Base-by-base conservation (phyloP, 2,113 vertebrate species). In the Symphodus melops region DNA sequence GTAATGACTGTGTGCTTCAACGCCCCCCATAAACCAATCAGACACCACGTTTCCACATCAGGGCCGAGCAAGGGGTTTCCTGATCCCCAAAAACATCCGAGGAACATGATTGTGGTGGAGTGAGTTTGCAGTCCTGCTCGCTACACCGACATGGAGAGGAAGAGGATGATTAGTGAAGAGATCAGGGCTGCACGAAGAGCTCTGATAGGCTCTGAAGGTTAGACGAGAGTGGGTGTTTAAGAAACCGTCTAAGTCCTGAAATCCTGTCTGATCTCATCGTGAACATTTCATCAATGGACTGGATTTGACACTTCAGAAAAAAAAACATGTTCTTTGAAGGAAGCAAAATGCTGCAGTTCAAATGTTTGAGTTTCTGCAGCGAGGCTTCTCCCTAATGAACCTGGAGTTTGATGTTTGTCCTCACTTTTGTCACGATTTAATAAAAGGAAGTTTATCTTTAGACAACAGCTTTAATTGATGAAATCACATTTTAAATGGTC, bases 1-100 rank as follows among this genome's bases (percentile, higher is more conserved):
- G 53, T 79, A 74, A 72, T 49, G 9, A 72, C 78, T 69, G n/a
- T 41, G 49, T 1, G 60, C 78, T 60, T 69, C 82, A 52, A 63
- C 41, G 68, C 70, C 65, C 20, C 65, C 78, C 54, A 68, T 69
- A 56, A 84, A 82, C 81, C 23, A 77, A 86, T 86, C 77, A 73
- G 74, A 37, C 10, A 8, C 54, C n/a, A 53, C 19, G 83, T 69
- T 85, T 79, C 71, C 77, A 73, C 63, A 51, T 41, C 14, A 13
- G 53, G 28, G 48, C 41, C 3, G 33, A 56, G 49, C 5, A 1
- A 33, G 41, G 41, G 28, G 63, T 67, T 55, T 81, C 71, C 57
- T 5, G 56, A 66, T 28, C 25, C 8, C 46, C 65, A 16, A 55
- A 55, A 33, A 72, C 28, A 23, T 80, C 57, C 53, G 83, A 1